Conservation (phyloP, 2,888 invertebrate species). For the Mythimna impura region DNA sequence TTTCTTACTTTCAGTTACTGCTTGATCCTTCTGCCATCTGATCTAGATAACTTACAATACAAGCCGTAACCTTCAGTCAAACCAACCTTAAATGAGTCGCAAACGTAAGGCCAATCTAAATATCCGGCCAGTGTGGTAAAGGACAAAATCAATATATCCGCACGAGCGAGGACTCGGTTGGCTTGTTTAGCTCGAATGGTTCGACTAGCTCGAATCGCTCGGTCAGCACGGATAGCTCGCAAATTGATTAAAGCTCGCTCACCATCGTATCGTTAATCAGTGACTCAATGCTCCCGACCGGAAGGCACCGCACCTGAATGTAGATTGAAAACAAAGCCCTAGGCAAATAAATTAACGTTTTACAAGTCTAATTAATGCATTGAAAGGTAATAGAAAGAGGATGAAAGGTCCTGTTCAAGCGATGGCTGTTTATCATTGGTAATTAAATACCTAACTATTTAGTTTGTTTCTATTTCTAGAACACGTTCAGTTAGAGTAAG, state of each 20-base stretch:
- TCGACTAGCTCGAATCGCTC: constrained; percentile 5
- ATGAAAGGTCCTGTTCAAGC: constrained; percentile 3
- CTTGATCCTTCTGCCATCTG: background rate
- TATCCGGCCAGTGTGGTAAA: background rate
- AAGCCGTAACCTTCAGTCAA: background rate
- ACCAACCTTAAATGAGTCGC: constrained; percentile 1
- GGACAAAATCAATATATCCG: constrained; percentile 20
- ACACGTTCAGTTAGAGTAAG: background rate
- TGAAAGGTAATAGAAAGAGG: constrained; percentile 29
- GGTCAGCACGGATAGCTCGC: constrained; percentile 13
- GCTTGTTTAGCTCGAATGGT: constrained; percentile 2
- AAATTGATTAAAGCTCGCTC: constrained; percentile 46
- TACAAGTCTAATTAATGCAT: constrained; percentile 55
- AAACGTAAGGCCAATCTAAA: constrained; percentile 14
- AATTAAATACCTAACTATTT: constrained; percentile 2
- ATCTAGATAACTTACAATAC: background rate
- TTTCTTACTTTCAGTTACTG: background rate
- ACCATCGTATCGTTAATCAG: constrained; percentile 46
- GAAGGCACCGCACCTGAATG: constrained; percentile 48
- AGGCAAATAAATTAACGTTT: constrained; percentile 48
- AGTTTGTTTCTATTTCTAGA: constrained; percentile 11
- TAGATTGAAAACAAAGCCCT: constrained; percentile 47
- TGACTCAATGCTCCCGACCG: constrained; percentile 31
- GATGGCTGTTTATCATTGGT: constrained; percentile 7
- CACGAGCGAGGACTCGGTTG: constrained; percentile 15